phyloP scores from a whole-genome alignment of 30 jellyfish, hydroid and myxozoan species.

The Catostylus mosaicus region DNA sequence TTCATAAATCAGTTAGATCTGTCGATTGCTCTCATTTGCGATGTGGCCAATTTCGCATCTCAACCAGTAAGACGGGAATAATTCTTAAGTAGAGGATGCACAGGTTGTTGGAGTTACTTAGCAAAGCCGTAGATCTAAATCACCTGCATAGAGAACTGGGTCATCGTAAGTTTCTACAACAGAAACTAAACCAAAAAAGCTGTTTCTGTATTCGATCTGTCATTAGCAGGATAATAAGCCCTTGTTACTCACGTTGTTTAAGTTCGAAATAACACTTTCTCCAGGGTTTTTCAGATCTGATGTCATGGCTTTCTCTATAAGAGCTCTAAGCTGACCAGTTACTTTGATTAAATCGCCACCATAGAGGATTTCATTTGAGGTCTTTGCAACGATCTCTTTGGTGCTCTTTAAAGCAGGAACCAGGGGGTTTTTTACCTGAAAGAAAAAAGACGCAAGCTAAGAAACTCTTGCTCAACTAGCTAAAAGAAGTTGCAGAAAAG shows the following conservation, averaged over 20 bases:
- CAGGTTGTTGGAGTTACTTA: too few species aligned
- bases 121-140: background rate
- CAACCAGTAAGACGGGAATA: too few species aligned
- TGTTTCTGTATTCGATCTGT: background rate
- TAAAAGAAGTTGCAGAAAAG: too few species aligned
- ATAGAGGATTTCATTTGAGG: constrained; percentile 39
- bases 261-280: constrained; percentile 1
- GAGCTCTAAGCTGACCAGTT: constrained; percentile 31
- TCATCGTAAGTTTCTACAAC: background rate
- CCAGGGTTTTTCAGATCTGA: constrained; percentile 34
- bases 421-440: constrained; percentile 28
- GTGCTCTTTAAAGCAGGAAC: constrained; percentile 26
- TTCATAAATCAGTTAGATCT: too few species aligned
- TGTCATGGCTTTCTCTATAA: constrained; percentile 34
- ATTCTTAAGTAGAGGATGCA: too few species aligned
- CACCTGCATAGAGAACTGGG: background rate
- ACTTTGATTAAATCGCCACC: constrained; percentile 67
- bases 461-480: too few species aligned
- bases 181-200: constrained; percentile 3
- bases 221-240: background rate
- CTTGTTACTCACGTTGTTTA: constrained; percentile 28
- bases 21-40: too few species aligned
- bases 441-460: background rate
- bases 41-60: too few species aligned
- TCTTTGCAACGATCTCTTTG: constrained; percentile 7